These are phyloP conservation scores for Ophraella communa DNA, from an alignment of 2,888 invertebrate species.

Conservation along the genomic window DNA sequence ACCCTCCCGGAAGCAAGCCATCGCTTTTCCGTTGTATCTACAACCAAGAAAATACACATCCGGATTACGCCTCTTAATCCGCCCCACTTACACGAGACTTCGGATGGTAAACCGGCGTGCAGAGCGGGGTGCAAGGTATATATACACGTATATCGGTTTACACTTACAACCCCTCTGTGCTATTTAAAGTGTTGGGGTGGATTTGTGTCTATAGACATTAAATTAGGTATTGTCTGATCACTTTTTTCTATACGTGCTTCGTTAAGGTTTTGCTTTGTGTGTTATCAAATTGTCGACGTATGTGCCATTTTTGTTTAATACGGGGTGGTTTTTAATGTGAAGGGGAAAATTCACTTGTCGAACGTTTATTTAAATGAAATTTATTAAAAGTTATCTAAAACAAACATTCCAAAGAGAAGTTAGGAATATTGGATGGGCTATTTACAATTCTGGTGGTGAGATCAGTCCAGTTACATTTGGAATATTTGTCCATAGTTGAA, in stretches of 20 bases:
- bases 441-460: no score
- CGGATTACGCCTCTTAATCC: constrained; percentile 14
- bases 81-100: constrained; percentile 1
- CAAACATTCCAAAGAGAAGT: no score
- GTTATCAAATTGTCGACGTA: background rate
- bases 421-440: no score
- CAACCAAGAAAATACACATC: constrained; percentile 7
- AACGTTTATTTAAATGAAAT: no score
- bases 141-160: background rate
- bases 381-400: no score
- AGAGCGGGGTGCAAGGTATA: no score
- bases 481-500: no score
- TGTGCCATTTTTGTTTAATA: background rate
- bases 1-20: background rate
- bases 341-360: background rate
- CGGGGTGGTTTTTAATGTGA: no score
- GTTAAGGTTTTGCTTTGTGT: background rate
- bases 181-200: constrained; percentile 1
- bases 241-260: no score
- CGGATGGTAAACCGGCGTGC: background rate
- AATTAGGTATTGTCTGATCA: constrained; percentile 8
- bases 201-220: constrained; percentile 6
- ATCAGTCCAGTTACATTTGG: no score
- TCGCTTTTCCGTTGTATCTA: background rate
- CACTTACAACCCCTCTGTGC: background rate